These are phyloP conservation scores for Apaloderma vittatum DNA, from an alignment of 2,113 vertebrate species.

Conservation along the genomic window DNA sequence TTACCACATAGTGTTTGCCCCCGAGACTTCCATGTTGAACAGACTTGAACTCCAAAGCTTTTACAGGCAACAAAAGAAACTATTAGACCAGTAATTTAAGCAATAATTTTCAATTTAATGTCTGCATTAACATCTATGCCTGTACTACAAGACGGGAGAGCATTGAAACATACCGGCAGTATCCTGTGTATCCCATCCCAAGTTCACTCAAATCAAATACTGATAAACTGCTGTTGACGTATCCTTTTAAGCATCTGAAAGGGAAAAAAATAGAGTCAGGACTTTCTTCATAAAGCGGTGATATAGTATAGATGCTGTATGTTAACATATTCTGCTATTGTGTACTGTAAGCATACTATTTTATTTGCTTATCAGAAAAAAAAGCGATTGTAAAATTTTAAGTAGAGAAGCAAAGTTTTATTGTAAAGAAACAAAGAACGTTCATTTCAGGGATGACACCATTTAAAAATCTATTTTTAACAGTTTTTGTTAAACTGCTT, in stretches of 20 bases:
- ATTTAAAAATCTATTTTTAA: background rate
- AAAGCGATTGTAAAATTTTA: background rate
- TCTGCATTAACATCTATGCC: background rate
- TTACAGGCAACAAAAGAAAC: background rate
- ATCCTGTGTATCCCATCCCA: conserved; percentile 83
- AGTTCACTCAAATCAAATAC: conserved; percentile 91
- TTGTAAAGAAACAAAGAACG: background rate
- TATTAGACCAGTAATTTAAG: background rate
- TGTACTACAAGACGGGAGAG: background rate
- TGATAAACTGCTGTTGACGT: conserved; percentile 96
- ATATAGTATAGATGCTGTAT: background rate
- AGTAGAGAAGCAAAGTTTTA: background rate
- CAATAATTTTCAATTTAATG: background rate
- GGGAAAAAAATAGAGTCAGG: background rate
- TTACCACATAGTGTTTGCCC: background rate
- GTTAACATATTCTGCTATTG: background rate
- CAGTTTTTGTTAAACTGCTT: background rate
- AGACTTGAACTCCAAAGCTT: background rate
- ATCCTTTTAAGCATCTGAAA: conserved; percentile 92
- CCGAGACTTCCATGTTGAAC: background rate
- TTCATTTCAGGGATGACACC: background rate
- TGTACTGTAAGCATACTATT: background rate
- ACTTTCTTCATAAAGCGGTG: background rate
- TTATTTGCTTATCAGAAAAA: background rate
- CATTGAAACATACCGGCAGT: conserved; percentile 83